Evolutionary conservation across 2,797 vertebrate genomes (phyloP), one percentile per base, ranked within the genome.

Genomic region (Pseudotriccus pelzelni): DNA sequence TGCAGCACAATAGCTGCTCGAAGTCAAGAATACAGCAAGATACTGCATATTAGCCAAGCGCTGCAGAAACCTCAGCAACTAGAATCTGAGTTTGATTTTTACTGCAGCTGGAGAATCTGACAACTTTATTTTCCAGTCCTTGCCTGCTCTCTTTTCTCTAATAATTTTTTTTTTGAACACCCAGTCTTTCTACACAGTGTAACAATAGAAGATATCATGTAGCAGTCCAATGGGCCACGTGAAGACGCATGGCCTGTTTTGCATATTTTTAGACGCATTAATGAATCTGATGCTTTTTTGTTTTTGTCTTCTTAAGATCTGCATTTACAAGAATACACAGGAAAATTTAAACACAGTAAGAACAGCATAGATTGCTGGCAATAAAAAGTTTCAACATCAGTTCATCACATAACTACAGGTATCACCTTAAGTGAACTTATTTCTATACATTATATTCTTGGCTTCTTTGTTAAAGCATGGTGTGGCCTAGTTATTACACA

Each of bases 21-120:
- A 63, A 96, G 41, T 84, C 91, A 91, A 79, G 87, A 88, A 73
- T 68, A 88, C 34, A 36, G 68, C 32, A 59, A 89, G 69, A 86
- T 66, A 89, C 85, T 32, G 25, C 59, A 67, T 94, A 70, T 47
- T 76, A 90, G 53, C 37, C 85, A 84, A 87, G 70, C 3, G 1
- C 36, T 37, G n/a, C 20, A 89, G 77, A 86, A 87, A 84, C 34
- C 63, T 92, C 95, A 93, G 55, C 85, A 93, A 59, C 66, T 66
- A 37, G 34, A 10, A 17, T 58, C 50, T 76, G 47, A 60, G 39
- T 55, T 74, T 50, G 67, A 59, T 90, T 79, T 70, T 53, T 50
- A 66, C 19, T 27, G 56, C 52, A 66, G 73, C 73, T 88, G 41
- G 74, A 69, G 43, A 50, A 67, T n/a, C 41, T 56, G 37, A 78